These are phyloP conservation scores for Phasia obesa DNA, from an alignment of 2,888 invertebrate genomes.

Conservation along the genomic window DNA sequence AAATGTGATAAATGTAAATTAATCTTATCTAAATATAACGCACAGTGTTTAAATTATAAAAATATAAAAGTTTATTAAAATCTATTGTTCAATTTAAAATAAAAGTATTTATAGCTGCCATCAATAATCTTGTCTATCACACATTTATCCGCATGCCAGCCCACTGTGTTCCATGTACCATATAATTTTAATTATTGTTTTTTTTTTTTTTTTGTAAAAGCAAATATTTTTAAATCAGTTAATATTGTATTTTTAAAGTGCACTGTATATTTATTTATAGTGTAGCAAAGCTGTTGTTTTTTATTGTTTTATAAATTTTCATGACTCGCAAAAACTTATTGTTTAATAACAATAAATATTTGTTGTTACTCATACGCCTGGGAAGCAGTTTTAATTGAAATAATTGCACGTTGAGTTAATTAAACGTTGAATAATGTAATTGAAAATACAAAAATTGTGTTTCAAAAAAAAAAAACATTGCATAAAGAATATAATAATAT, in stretches of 20 bases:
- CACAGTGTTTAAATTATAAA: slow-evolving; percentile 40
- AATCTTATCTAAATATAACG: background rate
- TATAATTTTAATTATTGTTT: background rate
- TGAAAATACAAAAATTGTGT: slow-evolving; percentile 73
- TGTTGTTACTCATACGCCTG: slow-evolving; percentile 79
- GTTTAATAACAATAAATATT: slow-evolving; percentile 62
- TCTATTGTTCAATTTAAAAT: background rate
- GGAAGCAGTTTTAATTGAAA: slow-evolving; percentile 82
- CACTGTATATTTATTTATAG: slow-evolving; percentile 30
- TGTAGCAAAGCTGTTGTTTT: background rate
- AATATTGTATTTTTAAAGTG: background rate
- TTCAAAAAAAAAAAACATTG: slow-evolving; percentile 33
- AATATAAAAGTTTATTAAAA: background rate
- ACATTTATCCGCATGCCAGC: too few relatives aligned
- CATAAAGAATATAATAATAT: slow-evolving; percentile 56
- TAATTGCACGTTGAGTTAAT: slow-evolving; percentile 82
- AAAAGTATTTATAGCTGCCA: too few relatives aligned
- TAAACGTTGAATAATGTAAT: slow-evolving; percentile 82
- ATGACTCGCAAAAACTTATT: slow-evolving; percentile 59
- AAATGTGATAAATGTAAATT: background rate
- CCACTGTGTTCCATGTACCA: background rate
- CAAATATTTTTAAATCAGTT: slow-evolving; percentile 1
- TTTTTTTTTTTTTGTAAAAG: too few relatives aligned
- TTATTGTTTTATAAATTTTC: slow-evolving; percentile 58
- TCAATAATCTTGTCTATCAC: background rate